Percentiles rank a stretch among this genome's conserved stretches.
Conservation (phyloP, 2,113 vertebrate genomes). For the Sceloporus tristichus region DNA sequence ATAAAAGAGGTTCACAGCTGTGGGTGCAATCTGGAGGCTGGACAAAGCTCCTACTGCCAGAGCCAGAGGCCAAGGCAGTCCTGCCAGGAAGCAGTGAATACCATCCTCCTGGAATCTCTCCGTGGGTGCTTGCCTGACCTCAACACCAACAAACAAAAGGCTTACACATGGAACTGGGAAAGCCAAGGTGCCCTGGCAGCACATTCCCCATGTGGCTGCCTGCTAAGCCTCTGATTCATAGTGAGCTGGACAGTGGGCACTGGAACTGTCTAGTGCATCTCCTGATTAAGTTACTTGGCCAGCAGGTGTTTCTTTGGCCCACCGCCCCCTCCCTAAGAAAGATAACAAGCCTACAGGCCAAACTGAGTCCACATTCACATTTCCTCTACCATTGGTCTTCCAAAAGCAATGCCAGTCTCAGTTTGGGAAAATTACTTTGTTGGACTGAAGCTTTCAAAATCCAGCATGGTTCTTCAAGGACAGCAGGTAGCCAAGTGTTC, state of each 20-base stretch:
- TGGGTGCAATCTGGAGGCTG: background rate
- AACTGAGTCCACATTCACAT: background rate
- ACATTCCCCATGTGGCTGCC: constrained; percentile 20
- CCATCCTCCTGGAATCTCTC: background rate
- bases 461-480: background rate
- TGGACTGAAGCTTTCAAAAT: no score
- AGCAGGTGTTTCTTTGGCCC: constrained; percentile 2
- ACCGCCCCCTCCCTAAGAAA: background rate
- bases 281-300: background rate
- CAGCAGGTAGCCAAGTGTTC: background rate
- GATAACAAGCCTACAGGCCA: background rate
- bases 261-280: background rate
- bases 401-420: no score
- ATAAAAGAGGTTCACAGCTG: background rate
- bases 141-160: background rate
- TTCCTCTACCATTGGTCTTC: background rate
- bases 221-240: constrained; percentile 32
- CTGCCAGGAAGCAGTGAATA: constrained; percentile 28
- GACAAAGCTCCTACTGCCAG: background rate
- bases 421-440: no score
- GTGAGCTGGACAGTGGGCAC: constrained; percentile 4
- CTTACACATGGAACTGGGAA: constrained; percentile 19
- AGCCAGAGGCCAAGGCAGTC: constrained; percentile 1
- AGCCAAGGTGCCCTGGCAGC: constrained; percentile 20
- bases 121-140: background rate